Conservation (phyloP, 2,113 vertebrate species). For the Cyprinodon brontotheroides region DNA sequence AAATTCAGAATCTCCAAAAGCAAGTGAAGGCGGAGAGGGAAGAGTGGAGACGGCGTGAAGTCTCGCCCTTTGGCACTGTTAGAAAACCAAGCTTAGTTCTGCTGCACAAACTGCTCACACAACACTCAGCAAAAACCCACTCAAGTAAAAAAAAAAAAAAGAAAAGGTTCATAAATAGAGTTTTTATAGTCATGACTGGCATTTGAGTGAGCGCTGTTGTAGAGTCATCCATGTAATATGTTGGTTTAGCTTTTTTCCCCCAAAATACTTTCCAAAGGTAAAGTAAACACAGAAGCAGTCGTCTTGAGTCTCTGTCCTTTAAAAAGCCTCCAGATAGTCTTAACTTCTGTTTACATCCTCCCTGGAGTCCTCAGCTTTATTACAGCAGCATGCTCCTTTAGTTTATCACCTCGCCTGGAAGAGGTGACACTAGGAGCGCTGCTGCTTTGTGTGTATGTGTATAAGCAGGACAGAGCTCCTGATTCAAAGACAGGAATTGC, state of each 20-base stretch:
- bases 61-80: slow-evolving; percentile 77
- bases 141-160: slow-evolving; percentile 58
- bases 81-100: slow-evolving; percentile 69
- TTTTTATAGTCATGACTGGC: slow-evolving; percentile 69
- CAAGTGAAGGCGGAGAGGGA: slow-evolving; percentile 46
- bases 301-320: slow-evolving; percentile 36
- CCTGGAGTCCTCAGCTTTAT: slow-evolving; percentile 42
- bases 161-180: slow-evolving; percentile 80
- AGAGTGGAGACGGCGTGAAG: slow-evolving; percentile 54
- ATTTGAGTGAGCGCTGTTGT: slow-evolving; percentile 49
- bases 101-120: slow-evolving; percentile 56
- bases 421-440: slow-evolving; percentile 44
- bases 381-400: slow-evolving; percentile 58
- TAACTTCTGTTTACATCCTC: slow-evolving; percentile 48
- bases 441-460: slow-evolving; percentile 21
- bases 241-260: slow-evolving; percentile 40
- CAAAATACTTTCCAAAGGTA: slow-evolving; percentile 43
- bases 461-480: slow-evolving; percentile 58
- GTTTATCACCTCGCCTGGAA: slow-evolving; percentile 53
- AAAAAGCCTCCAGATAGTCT: slow-evolving; percentile 45
- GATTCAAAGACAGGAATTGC: slow-evolving; percentile 44
- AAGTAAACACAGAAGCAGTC: slow-evolving; percentile 53
- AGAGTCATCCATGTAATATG: slow-evolving; percentile 41
- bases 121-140: slow-evolving; percentile 66
- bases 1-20: slow-evolving; percentile 29